Base-by-base conservation (phyloP, 1,140 invertebrate genomes). In the Pseudomyrmex gracilis region DNA sequence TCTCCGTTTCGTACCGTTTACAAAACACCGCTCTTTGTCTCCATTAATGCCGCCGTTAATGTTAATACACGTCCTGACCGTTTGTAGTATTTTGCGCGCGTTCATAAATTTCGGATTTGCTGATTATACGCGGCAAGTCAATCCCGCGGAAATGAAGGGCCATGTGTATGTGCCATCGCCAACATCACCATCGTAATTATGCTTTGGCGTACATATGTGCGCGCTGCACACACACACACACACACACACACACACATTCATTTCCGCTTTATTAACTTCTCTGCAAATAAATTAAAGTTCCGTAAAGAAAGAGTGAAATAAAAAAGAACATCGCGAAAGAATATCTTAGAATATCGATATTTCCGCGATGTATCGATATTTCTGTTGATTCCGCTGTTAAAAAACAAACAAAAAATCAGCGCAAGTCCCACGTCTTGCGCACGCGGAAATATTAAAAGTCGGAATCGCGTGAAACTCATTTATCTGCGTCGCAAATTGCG, bases 21-120 rank as follows among this genome's bases (percentile, higher is more conserved):
- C n/a, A 45, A 57, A 13, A 13, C 13, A 20, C 10, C 34, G 17
- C 15, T 70, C 17, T 58, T 15, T n/a, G 4, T 47, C 2, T 2
- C 20, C 20, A 43, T 49, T 67, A 53, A 80, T 78, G 12, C 3
- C 34, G 8, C 17, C 53, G n/a, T 71, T 80, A 70, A 80, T 80
- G 76, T 80, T 80, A 70, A 71, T 49, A 70, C 55, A 43, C 20
- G 43, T 12, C 17, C 66, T 71, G 66, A 70, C 43, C 66, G 10
- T 80, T 70, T 71, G 76, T 80, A 80, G n/a, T 71, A 78, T 78
- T 78, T 58, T 49, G 53, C 66, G 12, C 53, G 43, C 43, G 64
- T 49, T 80, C 76, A 80, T 80, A 80, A 80, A 70, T 80, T 71
- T 70, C 20, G 53, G 43, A 71, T 80, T 80, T 80, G n/a, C 66